A percentile compares a stretch with the other conserved stretches of the same genome.
phyloP scores from a whole-genome alignment of 2,113 vertebrate species.

The Seriola quinqueradiata region DNA sequence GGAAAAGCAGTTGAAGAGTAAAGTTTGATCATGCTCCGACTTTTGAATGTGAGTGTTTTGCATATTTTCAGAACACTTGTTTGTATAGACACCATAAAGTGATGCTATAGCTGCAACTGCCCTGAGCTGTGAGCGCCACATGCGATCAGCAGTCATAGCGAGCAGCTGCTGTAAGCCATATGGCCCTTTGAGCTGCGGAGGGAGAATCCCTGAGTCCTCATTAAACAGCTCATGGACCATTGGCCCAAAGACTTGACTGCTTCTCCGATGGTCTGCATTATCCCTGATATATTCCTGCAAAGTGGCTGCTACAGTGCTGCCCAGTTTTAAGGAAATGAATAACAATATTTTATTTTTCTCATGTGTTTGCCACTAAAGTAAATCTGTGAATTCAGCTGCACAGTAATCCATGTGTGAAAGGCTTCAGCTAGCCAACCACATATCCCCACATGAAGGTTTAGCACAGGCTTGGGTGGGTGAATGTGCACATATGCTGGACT shows the following conservation, averaged over 20 bases:
- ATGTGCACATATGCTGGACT: neutral
- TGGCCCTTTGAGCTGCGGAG: conserved; percentile 73
- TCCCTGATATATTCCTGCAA: conserved; percentile 64
- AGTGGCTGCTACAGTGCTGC: conserved; percentile 36
- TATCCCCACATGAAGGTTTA: neutral
- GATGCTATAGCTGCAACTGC: conserved; percentile 57
- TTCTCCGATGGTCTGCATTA: conserved; percentile 65
- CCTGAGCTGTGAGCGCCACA: conserved; percentile 68
- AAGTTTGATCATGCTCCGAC: conserved; percentile 42
- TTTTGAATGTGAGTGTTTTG: conserved; percentile 57
- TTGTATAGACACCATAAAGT: conserved; percentile 63
- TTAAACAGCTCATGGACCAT: conserved; percentile 79
- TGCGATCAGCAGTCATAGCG: conserved; percentile 63
- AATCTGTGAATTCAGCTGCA: conserved; percentile 11
- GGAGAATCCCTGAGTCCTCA: conserved; percentile 70
- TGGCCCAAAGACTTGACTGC: conserved; percentile 71
- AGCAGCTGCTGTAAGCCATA: conserved; percentile 81
- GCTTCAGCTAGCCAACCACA: neutral
- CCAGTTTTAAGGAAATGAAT: conserved; percentile 38
- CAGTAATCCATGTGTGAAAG: neutral
- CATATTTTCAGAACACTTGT: conserved; percentile 62
- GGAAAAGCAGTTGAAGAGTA: conserved; percentile 1
- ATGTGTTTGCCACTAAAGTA: conserved; percentile 11
- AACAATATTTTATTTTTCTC: conserved; percentile 19
- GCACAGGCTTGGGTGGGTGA: neutral